These are phyloP conservation scores for Lithophane leautieri DNA, from an alignment of 2,888 invertebrate genomes.

Conservation along the genomic window DNA sequence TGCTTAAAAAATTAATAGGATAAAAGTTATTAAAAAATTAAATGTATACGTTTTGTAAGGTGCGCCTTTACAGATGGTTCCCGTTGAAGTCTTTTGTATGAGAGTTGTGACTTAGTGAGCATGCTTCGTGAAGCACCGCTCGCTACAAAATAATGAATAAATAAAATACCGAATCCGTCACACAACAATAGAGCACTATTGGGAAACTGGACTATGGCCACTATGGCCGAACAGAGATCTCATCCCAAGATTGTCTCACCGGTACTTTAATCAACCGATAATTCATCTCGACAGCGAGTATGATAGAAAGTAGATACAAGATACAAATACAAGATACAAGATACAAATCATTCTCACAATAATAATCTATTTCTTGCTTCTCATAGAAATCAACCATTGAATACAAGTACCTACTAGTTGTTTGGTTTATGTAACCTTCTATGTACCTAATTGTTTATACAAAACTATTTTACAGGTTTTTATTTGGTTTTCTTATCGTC, in stretches of 20 bases:
- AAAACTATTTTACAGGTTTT: conserved; percentile 21
- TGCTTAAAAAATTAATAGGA: background rate
- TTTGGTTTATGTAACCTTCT: conserved; percentile 1
- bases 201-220: conserved; percentile 69
- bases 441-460: conserved; percentile 18
- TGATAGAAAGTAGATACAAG: conserved; percentile 71
- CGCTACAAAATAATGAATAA: conserved; percentile 72
- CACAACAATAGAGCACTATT: conserved; percentile 78
- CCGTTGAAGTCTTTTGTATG: conserved; percentile 82
- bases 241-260: conserved; percentile 71
- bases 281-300: conserved; percentile 61
- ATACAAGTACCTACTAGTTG: conserved; percentile 32
- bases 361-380: conserved; percentile 69
- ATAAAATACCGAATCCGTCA: conserved; percentile 80
- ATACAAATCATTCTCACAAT: conserved; percentile 75
- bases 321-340: conserved; percentile 71
- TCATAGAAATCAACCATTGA: conserved; percentile 67
- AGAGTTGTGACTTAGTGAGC: conserved; percentile 51
- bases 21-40: conserved; percentile 1
- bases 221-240: conserved; percentile 69
- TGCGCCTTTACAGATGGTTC: conserved; percentile 29
- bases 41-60: conserved; percentile 14
- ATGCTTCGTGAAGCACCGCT: conserved; percentile 49
- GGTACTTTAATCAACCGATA: conserved; percentile 72
- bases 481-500: conserved; percentile 1